Evolutionary conservation across 2,888 invertebrate genomes (phyloP).

Genomic region (Melangyna quadrimaculata): DNA sequence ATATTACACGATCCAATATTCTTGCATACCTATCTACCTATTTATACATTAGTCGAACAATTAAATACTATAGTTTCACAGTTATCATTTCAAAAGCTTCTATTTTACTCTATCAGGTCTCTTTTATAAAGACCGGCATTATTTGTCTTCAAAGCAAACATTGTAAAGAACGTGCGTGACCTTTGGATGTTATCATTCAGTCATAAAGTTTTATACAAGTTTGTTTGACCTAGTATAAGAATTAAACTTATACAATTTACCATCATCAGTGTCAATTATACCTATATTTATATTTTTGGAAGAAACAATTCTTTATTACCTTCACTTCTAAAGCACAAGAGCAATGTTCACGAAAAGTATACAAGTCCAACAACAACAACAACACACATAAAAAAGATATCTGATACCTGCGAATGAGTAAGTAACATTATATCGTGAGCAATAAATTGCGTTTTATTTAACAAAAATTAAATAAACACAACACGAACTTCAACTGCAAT

Average conservation of each 20-base stretch:
- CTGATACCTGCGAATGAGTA: not conserved
- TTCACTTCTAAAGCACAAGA: not conserved
- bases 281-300: not conserved
- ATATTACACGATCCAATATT: too few species aligned
- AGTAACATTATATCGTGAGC: conserved; percentile 22
- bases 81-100: too few species aligned
- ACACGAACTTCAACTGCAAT: conserved; percentile 6
- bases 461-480: conserved; percentile 22
- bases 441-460: conserved; percentile 18
- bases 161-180: conserved; percentile 6
- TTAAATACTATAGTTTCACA: too few species aligned
- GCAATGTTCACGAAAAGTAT: not conserved
- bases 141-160: not conserved
- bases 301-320: not conserved
- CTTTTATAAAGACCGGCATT: not conserved
- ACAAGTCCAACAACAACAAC: not conserved
- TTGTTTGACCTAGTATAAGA: not conserved
- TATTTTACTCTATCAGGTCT: not conserved
- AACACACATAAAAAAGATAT: conserved; percentile 16
- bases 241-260: not conserved
- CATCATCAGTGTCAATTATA: conserved; percentile 12
- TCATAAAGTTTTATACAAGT: not conserved
- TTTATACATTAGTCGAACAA: too few species aligned
- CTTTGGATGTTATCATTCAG: not conserved
- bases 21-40: too few species aligned